Percentiles rank a stretch among this genome's conserved stretches.
These are phyloP conservation scores for Drosophila suboccidentalis DNA, from an alignment of 2,888 invertebrate genomes.

Conservation along the genomic window DNA sequence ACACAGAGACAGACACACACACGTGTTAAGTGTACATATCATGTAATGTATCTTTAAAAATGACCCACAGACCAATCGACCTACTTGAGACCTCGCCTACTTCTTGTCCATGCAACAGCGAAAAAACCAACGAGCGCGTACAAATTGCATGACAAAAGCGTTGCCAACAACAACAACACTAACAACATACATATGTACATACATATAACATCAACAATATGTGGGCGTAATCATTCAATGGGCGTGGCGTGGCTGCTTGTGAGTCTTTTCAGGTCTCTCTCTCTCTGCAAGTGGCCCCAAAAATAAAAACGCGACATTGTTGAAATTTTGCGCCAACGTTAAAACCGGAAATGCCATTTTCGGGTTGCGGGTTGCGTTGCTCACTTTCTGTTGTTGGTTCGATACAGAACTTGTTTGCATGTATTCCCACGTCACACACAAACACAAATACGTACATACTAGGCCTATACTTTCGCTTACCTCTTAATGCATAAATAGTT, in stretches of 20 bases:
- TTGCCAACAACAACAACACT: constrained; percentile 40
- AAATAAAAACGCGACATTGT: constrained; percentile 58
- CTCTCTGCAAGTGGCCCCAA: constrained; percentile 48
- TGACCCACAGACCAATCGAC: constrained; percentile 65
- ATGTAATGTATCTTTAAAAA: constrained; percentile 29
- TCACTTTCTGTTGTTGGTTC: constrained; percentile 53
- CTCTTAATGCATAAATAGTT: constrained; percentile 42
- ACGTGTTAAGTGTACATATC: constrained; percentile 2
- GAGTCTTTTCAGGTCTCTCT: constrained; percentile 32
- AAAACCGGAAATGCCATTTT: constrained; percentile 76
- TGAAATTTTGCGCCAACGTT: constrained; percentile 59
- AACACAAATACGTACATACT: neutral
- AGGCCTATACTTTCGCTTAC: constrained; percentile 50
- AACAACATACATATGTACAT: neutral
- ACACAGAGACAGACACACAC: neutral
- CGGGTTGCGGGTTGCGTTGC: constrained; percentile 28
- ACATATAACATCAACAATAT: constrained; percentile 14
- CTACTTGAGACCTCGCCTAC: constrained; percentile 62
- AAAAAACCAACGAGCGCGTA: constrained; percentile 50
- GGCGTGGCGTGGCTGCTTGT: constrained; percentile 29
- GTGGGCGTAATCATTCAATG: constrained; percentile 33
- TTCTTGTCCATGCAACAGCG: constrained; percentile 50
- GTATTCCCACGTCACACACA: neutral
- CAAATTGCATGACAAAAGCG: constrained; percentile 64
- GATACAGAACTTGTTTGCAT: constrained; percentile 30